Conservation (phyloP, 2,888 invertebrate genomes). For the Margaritifera margaritifera region DNA sequence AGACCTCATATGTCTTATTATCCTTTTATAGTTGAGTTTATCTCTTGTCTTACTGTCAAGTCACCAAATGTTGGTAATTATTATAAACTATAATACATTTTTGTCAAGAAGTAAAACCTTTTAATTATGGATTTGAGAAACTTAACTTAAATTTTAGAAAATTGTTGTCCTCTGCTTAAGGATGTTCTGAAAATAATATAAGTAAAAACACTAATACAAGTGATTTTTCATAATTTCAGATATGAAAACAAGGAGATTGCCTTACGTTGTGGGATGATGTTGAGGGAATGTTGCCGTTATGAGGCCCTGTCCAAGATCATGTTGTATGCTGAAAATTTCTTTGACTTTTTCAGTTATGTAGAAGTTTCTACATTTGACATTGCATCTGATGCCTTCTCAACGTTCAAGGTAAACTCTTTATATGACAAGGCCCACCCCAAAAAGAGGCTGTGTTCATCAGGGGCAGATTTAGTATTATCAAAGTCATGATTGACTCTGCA, state of each 20-base stretch:
- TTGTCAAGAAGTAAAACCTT: too few species aligned
- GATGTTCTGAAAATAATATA: background rate
- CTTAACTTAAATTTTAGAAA: too few species aligned
- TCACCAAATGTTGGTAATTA: too few species aligned
- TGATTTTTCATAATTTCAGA: slow-evolving; percentile 75
- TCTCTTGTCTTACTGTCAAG: too few species aligned
- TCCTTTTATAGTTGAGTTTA: too few species aligned
- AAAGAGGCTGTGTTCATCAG: background rate
- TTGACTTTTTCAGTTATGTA: slow-evolving; percentile 99
- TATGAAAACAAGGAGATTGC: slow-evolving; percentile 99
- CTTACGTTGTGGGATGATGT: slow-evolving; percentile 98
- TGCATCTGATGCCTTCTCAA: slow-evolving; percentile 99
- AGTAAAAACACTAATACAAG: too few species aligned
- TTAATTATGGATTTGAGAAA: too few species aligned
- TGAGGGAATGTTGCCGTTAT: slow-evolving; percentile 97
- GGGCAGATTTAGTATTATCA: too few species aligned
- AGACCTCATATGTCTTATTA: too few species aligned
- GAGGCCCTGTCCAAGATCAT: slow-evolving; percentile 99
- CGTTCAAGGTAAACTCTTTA: slow-evolving; percentile 90
- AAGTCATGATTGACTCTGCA: too few species aligned
- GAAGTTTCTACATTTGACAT: slow-evolving; percentile 99
- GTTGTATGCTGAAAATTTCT: slow-evolving; percentile 98
- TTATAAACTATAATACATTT: too few species aligned
- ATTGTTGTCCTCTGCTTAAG: background rate
- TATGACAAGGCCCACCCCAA: background rate